These are phyloP conservation scores for Mylabris sibirica DNA, from an alignment of 2,888 invertebrate genomes.

Conservation along the genomic window DNA sequence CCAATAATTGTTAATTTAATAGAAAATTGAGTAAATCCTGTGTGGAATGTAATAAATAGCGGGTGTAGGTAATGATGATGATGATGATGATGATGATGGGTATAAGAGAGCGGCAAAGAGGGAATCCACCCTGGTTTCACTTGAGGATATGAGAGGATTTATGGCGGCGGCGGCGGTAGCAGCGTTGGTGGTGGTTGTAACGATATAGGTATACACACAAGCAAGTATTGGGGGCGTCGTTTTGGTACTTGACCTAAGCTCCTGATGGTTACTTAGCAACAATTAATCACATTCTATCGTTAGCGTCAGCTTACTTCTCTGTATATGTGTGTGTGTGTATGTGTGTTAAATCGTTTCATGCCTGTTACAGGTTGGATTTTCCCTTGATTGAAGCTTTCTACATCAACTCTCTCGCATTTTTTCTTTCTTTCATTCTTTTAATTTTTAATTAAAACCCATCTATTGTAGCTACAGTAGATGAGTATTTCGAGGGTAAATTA, in stretches of 20 bases:
- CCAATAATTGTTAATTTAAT: conserved; percentile 6
- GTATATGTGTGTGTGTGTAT: neutral
- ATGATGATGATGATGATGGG: conserved; percentile 23
- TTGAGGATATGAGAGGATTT: conserved; percentile 22
- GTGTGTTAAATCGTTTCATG: neutral
- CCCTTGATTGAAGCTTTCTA: too few species aligned
- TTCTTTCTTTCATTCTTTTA: neutral
- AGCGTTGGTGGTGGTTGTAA: too few species aligned
- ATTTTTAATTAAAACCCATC: neutral
- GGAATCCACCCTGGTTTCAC: neutral
- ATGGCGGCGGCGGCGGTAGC: conserved; percentile 15
- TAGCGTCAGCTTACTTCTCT: conserved; percentile 52
- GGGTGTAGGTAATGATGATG: too few species aligned
- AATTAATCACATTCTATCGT: conserved; percentile 61
- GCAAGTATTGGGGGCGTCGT: conserved; percentile 35
- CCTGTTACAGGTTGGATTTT: conserved; percentile 18
- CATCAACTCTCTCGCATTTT: conserved; percentile 9
- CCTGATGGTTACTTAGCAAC: conserved; percentile 61
- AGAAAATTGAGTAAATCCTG: conserved; percentile 20
- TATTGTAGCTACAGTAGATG: neutral
- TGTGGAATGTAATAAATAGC: conserved; percentile 38
- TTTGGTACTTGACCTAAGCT: conserved; percentile 58
- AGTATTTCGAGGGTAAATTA: neutral
- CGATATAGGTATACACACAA: neutral
- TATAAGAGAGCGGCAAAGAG: neutral